Evolutionary conservation across 2,113 vertebrate genomes (phyloP).

Genomic region (Arothron firmamentum): DNA sequence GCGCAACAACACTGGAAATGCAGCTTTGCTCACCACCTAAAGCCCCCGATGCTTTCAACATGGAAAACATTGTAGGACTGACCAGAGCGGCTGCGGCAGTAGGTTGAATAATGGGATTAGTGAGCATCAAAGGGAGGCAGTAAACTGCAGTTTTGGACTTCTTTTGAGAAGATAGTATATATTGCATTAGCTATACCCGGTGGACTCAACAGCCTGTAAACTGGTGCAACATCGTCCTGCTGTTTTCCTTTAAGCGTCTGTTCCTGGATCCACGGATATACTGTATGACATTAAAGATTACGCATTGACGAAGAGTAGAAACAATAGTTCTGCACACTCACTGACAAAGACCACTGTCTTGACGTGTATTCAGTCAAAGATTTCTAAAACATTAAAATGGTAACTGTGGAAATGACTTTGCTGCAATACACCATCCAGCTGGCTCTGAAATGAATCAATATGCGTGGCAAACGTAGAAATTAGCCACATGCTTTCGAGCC

Average conservation of each 20-base stretch:
- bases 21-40: too few relatives aligned
- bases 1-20: neutral
- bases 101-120: slow-evolving; percentile 1
- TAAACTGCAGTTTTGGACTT: neutral
- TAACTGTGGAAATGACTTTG: too few relatives aligned
- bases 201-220: neutral
- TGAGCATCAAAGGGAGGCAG: neutral
- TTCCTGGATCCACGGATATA: neutral
- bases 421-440: too few relatives aligned
- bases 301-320: too few relatives aligned
- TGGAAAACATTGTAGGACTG: neutral
- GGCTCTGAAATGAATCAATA: too few relatives aligned
- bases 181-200: neutral
- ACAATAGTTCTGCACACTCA: too few relatives aligned
- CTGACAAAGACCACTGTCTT: too few relatives aligned
- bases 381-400: too few relatives aligned
- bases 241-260: neutral
- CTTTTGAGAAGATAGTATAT: neutral
- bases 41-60: neutral
- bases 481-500: too few relatives aligned
- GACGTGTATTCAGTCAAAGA: too few relatives aligned
- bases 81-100: slow-evolving; percentile 1
- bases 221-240: neutral
- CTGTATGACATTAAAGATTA: too few relatives aligned
- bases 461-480: too few relatives aligned